Conservation (phyloP, 1,140 invertebrate genomes). For the Macrocentrus cingulum region DNA sequence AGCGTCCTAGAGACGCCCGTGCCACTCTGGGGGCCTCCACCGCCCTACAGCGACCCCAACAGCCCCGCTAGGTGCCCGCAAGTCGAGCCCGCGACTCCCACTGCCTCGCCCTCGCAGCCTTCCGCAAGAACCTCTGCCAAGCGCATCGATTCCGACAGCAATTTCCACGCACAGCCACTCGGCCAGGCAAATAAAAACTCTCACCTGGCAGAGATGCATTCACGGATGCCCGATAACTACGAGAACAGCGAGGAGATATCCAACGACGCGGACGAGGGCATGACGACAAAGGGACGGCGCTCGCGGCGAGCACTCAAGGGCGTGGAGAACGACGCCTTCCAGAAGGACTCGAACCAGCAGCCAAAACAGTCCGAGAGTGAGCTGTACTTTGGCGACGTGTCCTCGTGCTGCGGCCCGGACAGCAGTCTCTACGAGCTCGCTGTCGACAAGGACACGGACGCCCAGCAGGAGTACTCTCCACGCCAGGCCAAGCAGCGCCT, state of each 20-base stretch:
- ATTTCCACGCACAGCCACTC: too few relatives aligned
- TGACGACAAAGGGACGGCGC: conserved; percentile 43
- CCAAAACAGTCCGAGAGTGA: conserved; percentile 66
- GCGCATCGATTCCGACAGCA: too few relatives aligned
- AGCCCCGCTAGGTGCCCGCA: conserved; percentile 62
- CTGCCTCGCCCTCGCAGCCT: conserved; percentile 9
- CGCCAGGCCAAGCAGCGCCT: conserved; percentile 59
- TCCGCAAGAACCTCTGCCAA: too few relatives aligned
- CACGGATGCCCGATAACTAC: conserved; percentile 47
- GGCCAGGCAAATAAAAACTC: too few relatives aligned
- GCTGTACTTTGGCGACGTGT: conserved; percentile 83
- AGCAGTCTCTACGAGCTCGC: conserved; percentile 55
- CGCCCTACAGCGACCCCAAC: conserved; percentile 73
- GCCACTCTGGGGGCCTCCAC: conserved; percentile 72
- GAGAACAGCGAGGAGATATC: conserved; percentile 54
- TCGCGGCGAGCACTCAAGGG: conserved; percentile 50
- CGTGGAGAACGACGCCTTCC: conserved; percentile 69
- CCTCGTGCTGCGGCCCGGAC: conserved; percentile 70
- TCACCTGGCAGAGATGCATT: conserved; percentile 41
- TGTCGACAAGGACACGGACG: conserved; percentile 45
- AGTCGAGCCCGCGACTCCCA: conserved; percentile 18
- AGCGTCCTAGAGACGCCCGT: conserved; percentile 61
- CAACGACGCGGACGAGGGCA: conserved; percentile 44
- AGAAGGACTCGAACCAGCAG: conserved; percentile 45
- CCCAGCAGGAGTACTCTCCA: conserved; percentile 57